Evolutionary conservation across 1,140 invertebrate genomes (phyloP), one percentile per base, ranked within the genome.

Genomic region (Ericerus pela): DNA sequence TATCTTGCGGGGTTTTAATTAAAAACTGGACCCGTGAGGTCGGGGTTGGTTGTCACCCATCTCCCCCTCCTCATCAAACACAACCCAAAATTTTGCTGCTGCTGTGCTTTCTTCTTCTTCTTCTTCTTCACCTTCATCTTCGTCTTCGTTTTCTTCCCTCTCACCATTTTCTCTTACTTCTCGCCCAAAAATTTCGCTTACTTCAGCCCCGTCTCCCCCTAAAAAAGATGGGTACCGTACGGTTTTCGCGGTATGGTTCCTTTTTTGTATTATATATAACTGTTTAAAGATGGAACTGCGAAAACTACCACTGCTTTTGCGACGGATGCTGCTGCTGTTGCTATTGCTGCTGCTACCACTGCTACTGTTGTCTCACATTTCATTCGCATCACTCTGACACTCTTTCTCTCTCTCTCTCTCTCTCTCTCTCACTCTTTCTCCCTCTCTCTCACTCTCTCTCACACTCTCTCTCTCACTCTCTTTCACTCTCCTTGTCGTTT

Each of bases 1-100:
- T 47, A 47, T 47, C 41, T 47, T 47, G 41, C 41, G 41, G 41
- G 41, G 41, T 47, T 47, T 47, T 47, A 47, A 47, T 47, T 47
- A 47, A 47, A 47, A 47, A 47, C 41, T 47, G 41, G 41, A 47
- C 41, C n/a, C n/a, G 41, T 24, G 41, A 47, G 41, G 41, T 47
- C 26, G 41, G 26, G 41, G 20, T 47, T 47, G 22, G 41, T 47
- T 47, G 41, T 47, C 41, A 47, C 41, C n/a, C n/a, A n/a, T n/a
- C n/a, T n/a, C n/a, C n/a, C n/a, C n/a, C n/a, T n/a, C n/a, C n/a
- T n/a, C n/a, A n/a, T n/a, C n/a, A n/a, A n/a, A n/a, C n/a, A n/a
- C n/a, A n/a, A n/a, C n/a, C n/a, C n/a, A n/a, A n/a, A n/a, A n/a
- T n/a, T n/a, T n/a, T n/a, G n/a, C n/a, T n/a, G n/a, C n/a, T n/a